These are phyloP conservation scores for Balanococcus diminutus DNA, from an alignment of 2,888 invertebrate genomes.

Conservation along the genomic window DNA sequence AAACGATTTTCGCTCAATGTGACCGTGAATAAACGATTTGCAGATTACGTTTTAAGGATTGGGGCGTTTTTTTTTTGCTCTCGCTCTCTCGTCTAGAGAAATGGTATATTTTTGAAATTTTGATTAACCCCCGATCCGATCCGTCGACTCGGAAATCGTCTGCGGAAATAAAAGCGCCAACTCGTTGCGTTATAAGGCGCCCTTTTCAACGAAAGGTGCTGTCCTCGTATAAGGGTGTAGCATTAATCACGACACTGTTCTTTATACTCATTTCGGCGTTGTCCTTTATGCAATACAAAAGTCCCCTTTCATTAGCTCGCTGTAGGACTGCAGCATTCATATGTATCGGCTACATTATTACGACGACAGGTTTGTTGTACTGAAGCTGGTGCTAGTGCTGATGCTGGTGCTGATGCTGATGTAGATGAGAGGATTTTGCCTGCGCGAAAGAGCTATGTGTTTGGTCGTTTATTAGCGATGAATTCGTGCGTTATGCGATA, in stretches of 20 bases:
- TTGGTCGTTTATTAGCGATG: constrained; percentile 31
- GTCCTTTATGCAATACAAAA: constrained; percentile 29
- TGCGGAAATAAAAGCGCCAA: constrained; percentile 30
- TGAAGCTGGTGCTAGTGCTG: neutral
- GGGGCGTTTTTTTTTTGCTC: neutral
- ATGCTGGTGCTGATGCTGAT: neutral
- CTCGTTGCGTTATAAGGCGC: constrained; percentile 11
- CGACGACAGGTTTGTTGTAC: neutral
- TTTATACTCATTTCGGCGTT: neutral
- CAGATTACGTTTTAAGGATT: neutral
- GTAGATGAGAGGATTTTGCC: neutral
- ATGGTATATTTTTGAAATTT: constrained; percentile 4
- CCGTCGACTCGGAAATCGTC: constrained; percentile 24
- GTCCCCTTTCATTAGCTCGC: constrained; percentile 38
- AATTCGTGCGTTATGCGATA: constrained; percentile 42
- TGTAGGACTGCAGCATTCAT: constrained; percentile 6
- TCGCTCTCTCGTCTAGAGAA: neutral
- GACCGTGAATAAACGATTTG: constrained; percentile 26
- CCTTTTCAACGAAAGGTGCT: constrained; percentile 21
- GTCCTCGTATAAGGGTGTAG: constrained; percentile 25
- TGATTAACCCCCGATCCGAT: constrained; percentile 21
- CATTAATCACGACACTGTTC: constrained; percentile 42
- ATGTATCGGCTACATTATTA: constrained; percentile 7
- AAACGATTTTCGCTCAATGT: neutral
- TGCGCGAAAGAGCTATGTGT: neutral